Conservation (phyloP, 2,113 vertebrate genomes). For the Morone saxatilis region DNA sequence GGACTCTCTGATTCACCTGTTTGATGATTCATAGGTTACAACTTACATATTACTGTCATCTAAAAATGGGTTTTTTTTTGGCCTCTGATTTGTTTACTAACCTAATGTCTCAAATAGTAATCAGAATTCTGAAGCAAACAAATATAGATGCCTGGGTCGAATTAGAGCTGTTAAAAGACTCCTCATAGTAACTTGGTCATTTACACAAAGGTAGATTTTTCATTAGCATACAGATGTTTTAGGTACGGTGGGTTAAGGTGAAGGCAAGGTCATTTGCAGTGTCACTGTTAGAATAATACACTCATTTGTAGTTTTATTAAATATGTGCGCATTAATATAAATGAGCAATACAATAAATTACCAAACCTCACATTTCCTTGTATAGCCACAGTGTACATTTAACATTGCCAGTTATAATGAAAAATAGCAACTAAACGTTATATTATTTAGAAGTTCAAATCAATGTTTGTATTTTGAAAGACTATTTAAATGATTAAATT, state of each 20-base stretch:
- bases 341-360: constrained; percentile 89
- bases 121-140: constrained; percentile 53
- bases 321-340: constrained; percentile 86
- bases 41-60: constrained; percentile 6
- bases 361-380: constrained; percentile 87
- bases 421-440: constrained; percentile 81
- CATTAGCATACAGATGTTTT: constrained; percentile 59
- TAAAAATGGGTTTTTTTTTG: constrained; percentile 1
- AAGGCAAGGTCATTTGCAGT: constrained; percentile 49
- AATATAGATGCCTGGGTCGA: constrained; percentile 63
- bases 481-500: constrained; percentile 90
- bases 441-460: constrained; percentile 85
- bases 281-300: constrained; percentile 70
- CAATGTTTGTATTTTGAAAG: constrained; percentile 89
- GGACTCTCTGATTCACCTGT: constrained; percentile 21
- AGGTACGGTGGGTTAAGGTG: constrained; percentile 47
- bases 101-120: constrained; percentile 13
- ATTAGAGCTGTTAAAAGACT: constrained; percentile 64
- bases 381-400: constrained; percentile 86
- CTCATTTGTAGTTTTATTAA: constrained; percentile 82
- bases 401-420: constrained; percentile 85
- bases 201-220: constrained; percentile 60
- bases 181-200: constrained; percentile 52
- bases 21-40: constrained; percentile 18
- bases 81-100: constrained; percentile 43